Conservation (phyloP, 1,140 invertebrate genomes). For the Triops longicaudatus region DNA sequence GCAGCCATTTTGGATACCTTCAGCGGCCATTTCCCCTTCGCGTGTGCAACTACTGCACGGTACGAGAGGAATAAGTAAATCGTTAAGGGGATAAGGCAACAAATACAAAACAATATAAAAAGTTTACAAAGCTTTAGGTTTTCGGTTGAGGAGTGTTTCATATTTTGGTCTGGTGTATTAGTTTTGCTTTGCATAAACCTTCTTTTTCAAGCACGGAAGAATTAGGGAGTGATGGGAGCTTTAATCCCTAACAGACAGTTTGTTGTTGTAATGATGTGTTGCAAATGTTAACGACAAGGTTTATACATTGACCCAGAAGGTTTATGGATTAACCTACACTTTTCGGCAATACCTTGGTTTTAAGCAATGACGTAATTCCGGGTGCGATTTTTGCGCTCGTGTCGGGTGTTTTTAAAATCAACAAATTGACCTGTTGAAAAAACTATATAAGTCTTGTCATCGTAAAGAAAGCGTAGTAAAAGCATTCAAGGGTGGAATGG, state of each 20-base stretch:
- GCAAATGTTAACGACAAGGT: no score
- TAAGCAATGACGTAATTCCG: no score
- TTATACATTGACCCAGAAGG: no score
- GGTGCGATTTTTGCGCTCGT: no score
- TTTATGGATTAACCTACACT: no score
- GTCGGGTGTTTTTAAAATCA: not conserved
- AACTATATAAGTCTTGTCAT: not conserved
- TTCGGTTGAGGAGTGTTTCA: not conserved
- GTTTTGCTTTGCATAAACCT: not conserved
- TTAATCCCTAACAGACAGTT: no score
- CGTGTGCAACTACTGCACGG: not conserved
- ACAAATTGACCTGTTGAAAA: not conserved
- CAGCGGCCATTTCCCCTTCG: not conserved
- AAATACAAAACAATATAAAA: not conserved
- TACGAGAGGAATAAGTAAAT: not conserved
- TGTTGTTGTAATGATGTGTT: no score
- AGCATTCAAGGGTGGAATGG: conserved; percentile 10
- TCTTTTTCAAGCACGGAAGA: not conserved
- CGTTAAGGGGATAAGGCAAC: not conserved
- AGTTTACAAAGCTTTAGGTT: not conserved
- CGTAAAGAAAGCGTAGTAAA: not conserved
- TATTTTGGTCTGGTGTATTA: not conserved
- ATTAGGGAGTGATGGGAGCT: no score
- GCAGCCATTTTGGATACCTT: not conserved
- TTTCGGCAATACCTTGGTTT: no score